phyloP scores from a whole-genome alignment of 2,797 vertebrate genomes.

The Pseudotriccus pelzelni region DNA sequence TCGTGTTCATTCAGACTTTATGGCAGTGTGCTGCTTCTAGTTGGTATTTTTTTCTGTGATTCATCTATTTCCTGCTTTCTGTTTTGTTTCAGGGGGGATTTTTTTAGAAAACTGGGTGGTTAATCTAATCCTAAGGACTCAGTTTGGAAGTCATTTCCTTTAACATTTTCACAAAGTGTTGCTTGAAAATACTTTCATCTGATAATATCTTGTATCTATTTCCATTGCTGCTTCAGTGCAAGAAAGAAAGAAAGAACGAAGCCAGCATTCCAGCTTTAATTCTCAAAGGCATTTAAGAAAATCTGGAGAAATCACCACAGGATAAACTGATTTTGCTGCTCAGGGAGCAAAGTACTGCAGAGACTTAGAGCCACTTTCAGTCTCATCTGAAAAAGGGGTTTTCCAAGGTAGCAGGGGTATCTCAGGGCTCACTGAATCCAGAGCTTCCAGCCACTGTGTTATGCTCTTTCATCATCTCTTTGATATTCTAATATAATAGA shows the following conservation, averaged over 20 bases:
- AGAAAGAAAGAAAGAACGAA: neutral
- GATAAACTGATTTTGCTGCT: neutral
- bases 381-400: neutral
- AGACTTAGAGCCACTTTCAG: neutral
- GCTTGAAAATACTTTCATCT: constrained; percentile 10
- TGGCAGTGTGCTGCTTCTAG: neutral
- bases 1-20: neutral
- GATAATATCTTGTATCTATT: neutral
- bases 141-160: neutral
- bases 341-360: neutral
- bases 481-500: neutral
- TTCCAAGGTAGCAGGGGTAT: neutral
- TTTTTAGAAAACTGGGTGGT: neutral
- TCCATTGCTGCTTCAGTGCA: neutral
- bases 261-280: neutral
- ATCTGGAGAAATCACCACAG: neutral
- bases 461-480: neutral
- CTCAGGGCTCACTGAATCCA: neutral
- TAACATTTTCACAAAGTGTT: neutral
- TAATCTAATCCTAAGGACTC: neutral
- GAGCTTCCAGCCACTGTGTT: neutral
- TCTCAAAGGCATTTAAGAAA: neutral
- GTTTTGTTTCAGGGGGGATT: neutral
- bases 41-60: neutral
- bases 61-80: neutral